Base-by-base conservation (phyloP, 2,888 invertebrate genomes). In the Coelinius sp. region DNA sequence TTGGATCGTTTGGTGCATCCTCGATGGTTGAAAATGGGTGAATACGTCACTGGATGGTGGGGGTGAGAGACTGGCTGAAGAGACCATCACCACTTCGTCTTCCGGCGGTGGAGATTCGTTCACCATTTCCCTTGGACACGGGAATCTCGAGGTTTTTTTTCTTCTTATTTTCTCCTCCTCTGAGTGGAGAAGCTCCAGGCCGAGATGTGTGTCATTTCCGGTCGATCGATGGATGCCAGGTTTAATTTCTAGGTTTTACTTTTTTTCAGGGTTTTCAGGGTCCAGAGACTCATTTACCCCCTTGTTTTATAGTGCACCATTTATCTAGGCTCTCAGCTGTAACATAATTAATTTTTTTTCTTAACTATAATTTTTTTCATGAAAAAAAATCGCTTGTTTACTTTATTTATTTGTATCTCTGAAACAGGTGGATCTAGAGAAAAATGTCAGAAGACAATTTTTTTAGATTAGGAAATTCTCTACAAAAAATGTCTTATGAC, bases 281-380 rank as follows among this genome's bases (percentile, higher is more conserved):
- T 66, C 56, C 20, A n/a, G 65, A 70, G 65, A 68, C 73, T 71
- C 62, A 71, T 71, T 76, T 73, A 52, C 44, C 41, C 25, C n/a
- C 71, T 71, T 73, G 68, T 73, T 71, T 75, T 73, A 74, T 76
- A 41, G n/a, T 73, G 68, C 72, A 72, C 75, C 76, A 71, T 74
- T 76, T 71, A 68, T 74, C 73, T 76, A 74, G 78, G 76, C 78
- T 78, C 80, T 79, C 78, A 81, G 78, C 82, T 82, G 80, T 5
- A 82, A 82, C 76, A 80, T 0, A 73, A 71, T 62, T 24, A 65
- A 41, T 70, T 78, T 78, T 74, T 71, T 68, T 73, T 73, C 64
- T 74, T 71, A 73, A 74, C 75, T 75, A 75, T 74, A n/a, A n/a
- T n/a, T n/a, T n/a, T n/a, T n/a, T n/a, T n/a, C n/a, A n/a, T n/a